Conservation (phyloP, 2,888 invertebrate species). For the Venusia cambrica region DNA sequence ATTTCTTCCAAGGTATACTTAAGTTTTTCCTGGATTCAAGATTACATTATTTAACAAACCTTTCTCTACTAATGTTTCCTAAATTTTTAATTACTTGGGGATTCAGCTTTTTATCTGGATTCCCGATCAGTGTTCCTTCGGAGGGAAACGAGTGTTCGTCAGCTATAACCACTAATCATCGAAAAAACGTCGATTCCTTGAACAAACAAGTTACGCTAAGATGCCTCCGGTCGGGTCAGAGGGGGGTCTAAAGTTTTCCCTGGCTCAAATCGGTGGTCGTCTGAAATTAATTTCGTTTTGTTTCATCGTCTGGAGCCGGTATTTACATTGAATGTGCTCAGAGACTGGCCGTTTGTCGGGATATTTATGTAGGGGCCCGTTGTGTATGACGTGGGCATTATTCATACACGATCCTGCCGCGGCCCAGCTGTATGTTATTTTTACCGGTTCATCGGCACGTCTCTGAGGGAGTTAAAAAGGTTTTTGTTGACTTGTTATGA, state of each 20-base stretch:
- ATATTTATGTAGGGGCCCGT: conserved; percentile 77
- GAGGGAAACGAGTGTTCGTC: conserved; percentile 36
- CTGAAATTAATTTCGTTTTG: conserved; percentile 80
- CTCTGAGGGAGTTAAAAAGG: conserved; percentile 42
- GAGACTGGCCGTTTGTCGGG: conserved; percentile 69
- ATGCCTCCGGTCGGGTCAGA: conserved; percentile 60
- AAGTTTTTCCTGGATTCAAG: conserved; percentile 16
- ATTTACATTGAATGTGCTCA: conserved; percentile 80
- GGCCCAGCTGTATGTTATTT: conserved; percentile 72
- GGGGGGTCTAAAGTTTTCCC: conserved; percentile 72
- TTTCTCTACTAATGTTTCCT: conserved; percentile 27
- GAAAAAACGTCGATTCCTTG: conserved; percentile 52
- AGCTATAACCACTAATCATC: conserved; percentile 62
- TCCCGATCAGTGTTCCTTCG: conserved; percentile 54
- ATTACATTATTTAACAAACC: conserved; percentile 24
- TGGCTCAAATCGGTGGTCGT: conserved; percentile 65
- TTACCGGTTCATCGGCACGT: conserved; percentile 70
- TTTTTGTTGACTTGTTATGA: conserved; percentile 36
- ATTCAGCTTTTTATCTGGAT: conserved; percentile 48
- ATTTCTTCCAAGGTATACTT: conserved; percentile 16
- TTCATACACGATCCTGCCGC: conserved; percentile 68
- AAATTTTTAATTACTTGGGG: conserved; percentile 29
- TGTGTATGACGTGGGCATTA: conserved; percentile 76
- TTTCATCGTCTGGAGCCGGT: conserved; percentile 75
- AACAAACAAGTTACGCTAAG: conserved; percentile 61